These are phyloP conservation scores for Microplitis demolitor DNA, from an alignment of 1,140 invertebrate species.

Conservation along the genomic window DNA sequence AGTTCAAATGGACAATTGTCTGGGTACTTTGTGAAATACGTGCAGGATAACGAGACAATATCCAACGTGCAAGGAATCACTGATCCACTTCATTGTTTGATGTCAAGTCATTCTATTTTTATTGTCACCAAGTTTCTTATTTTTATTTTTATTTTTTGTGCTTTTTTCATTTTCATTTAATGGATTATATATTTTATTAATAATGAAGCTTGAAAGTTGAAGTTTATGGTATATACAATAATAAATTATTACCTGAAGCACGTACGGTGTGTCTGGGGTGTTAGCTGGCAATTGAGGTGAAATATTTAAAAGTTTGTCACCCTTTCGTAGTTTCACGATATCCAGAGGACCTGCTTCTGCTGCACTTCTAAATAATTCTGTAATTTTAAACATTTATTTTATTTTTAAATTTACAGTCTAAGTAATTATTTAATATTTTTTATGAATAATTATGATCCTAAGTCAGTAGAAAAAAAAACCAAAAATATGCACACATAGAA, in stretches of 20 bases:
- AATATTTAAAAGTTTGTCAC: constrained; percentile 70
- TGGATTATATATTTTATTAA: constrained; percentile 18
- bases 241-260: constrained; percentile 64
- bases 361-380: constrained; percentile 68
- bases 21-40: too few species aligned
- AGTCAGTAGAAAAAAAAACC: background rate
- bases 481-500: too few species aligned
- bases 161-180: background rate
- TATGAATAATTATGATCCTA: too few species aligned
- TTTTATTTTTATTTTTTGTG: too few species aligned
- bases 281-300: constrained; percentile 67
- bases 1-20: too few species aligned
- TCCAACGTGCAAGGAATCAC: too few species aligned
- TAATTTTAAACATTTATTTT: constrained; percentile 35
- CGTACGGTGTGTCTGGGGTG: constrained; percentile 66
- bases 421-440: too few species aligned
- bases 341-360: constrained; percentile 68
- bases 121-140: too few species aligned
- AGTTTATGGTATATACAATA: background rate
- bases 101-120: too few species aligned
- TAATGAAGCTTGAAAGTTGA: background rate
- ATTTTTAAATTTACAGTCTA: too few species aligned
- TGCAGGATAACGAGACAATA: too few species aligned
- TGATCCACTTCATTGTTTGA: too few species aligned
- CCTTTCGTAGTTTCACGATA: constrained; percentile 68